Conservation (phyloP, 2,888 invertebrate species). For the Erebia palarica region DNA sequence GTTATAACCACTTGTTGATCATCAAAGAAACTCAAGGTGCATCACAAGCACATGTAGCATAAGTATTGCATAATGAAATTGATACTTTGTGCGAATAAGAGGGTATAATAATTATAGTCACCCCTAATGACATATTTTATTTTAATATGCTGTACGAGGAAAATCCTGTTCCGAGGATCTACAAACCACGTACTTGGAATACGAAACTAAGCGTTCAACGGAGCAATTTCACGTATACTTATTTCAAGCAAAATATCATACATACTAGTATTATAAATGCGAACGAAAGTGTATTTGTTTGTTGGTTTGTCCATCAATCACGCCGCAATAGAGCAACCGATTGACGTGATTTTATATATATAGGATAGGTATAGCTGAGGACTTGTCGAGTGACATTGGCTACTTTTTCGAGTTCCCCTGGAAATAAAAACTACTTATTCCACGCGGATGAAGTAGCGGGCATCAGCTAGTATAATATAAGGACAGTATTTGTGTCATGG, state of each 20-base stretch:
- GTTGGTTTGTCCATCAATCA: too few relatives aligned
- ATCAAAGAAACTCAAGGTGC: constrained; percentile 23
- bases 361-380: too few relatives aligned
- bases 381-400: too few relatives aligned
- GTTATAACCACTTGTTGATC: constrained; percentile 14
- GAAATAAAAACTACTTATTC: too few relatives aligned
- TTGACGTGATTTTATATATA: too few relatives aligned
- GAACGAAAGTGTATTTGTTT: too few relatives aligned
- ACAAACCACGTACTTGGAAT: constrained; percentile 5
- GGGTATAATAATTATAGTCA: constrained; percentile 32
- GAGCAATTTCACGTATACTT: not conserved
- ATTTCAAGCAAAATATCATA: not conserved
- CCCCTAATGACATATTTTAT: constrained; percentile 29
- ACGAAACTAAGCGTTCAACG: not conserved
- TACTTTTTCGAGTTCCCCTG: too few relatives aligned
- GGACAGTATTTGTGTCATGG: too few relatives aligned
- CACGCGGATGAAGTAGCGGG: too few relatives aligned
- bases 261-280: too few relatives aligned
- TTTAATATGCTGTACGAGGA: constrained; percentile 25
- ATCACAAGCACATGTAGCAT: constrained; percentile 20
- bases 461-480: too few relatives aligned
- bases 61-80: constrained; percentile 34
- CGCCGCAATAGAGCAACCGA: too few relatives aligned
- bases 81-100: constrained; percentile 19
- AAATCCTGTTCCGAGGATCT: constrained; percentile 27